These are phyloP conservation scores for Achatina immaculata DNA, from an alignment of 1,140 invertebrate species.

Conservation along the genomic window DNA sequence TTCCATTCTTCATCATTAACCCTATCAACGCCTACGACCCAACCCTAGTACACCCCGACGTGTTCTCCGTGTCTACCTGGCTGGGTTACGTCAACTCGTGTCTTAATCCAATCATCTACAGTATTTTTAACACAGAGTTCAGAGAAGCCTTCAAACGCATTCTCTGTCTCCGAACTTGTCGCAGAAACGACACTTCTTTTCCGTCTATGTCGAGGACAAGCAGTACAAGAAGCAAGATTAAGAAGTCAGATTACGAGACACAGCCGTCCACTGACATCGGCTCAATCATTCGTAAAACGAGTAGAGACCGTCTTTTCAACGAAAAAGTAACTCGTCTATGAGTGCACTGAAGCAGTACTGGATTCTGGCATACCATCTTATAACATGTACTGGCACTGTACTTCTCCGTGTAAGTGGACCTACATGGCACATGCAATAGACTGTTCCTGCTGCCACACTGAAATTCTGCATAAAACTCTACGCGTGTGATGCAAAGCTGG, in stretches of 20 bases:
- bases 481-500: no score
- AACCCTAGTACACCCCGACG: conserved; percentile 76
- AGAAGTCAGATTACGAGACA: background rate
- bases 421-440: no score
- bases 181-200: background rate
- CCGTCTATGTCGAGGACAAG: background rate
- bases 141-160: conserved; percentile 79
- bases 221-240: background rate
- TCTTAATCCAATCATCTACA: conserved; percentile 81
- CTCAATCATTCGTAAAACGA: conserved; percentile 4
- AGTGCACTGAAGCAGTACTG: no score
- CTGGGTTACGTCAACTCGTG: conserved; percentile 98
- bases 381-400: no score
- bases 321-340: background rate
- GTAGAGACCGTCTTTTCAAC: conserved; percentile 4
- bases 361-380: no score
- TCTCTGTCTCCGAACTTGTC: conserved; percentile 75
- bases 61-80: conserved; percentile 96
- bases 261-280: background rate
- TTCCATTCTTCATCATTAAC: conserved; percentile 97
- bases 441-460: no score
- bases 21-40: conserved; percentile 79
- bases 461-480: no score
- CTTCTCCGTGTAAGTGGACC: no score
- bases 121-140: conserved; percentile 69